phyloP scores from a whole-genome alignment of 2,888 invertebrate species.

The Euzophera pinguis region DNA sequence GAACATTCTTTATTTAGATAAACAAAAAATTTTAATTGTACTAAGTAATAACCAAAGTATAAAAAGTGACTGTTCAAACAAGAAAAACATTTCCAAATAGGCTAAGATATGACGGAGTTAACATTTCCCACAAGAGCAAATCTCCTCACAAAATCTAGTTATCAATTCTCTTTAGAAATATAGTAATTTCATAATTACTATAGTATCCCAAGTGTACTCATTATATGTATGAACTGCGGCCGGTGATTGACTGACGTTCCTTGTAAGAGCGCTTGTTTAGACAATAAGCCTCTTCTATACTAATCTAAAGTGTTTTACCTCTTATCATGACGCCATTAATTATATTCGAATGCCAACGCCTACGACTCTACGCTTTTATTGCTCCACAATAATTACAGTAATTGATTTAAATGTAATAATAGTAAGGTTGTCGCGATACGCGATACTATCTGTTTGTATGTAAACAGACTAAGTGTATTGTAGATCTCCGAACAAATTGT shows the following conservation, averaged over 20 bases:
- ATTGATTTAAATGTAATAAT: conserved; percentile 76
- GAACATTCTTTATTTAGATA: no score
- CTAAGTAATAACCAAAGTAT: no score
- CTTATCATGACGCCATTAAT: conserved; percentile 69
- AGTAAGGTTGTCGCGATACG: conserved; percentile 44
- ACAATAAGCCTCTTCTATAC: conserved; percentile 46
- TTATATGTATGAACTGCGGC: no score
- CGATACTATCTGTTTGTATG: conserved; percentile 54
- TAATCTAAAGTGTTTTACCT: conserved; percentile 71
- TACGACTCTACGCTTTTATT: conserved; percentile 40
- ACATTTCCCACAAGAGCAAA: no score
- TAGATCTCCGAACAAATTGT: conserved; percentile 17
- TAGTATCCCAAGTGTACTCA: no score
- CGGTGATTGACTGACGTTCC: not conserved
- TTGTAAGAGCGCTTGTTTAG: not conserved
- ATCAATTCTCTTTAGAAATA: no score
- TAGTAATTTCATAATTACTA: no score
- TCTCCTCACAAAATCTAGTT: no score
- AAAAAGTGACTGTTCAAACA: no score
- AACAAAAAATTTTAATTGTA: no score
- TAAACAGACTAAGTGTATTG: conserved; percentile 52
- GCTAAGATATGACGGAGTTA: no score
- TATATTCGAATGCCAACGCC: conserved; percentile 59
- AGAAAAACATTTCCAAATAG: no score
- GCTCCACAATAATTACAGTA: conserved; percentile 66